Conservation (phyloP, 2,888 invertebrate species). For the Drosophila picticornis region DNA sequence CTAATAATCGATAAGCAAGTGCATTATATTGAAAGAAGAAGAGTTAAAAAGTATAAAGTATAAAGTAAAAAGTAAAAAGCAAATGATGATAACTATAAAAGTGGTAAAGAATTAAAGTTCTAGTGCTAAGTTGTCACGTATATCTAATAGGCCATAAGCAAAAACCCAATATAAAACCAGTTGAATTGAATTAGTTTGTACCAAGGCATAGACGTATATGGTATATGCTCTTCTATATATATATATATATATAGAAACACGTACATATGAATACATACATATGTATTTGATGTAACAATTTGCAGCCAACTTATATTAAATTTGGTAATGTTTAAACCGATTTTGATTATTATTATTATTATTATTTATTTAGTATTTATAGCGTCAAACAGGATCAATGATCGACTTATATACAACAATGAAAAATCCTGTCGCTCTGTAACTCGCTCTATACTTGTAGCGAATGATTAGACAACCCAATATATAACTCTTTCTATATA, state of each 20-base stretch:
- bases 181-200: constrained; percentile 63
- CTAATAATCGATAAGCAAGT: constrained; percentile 69
- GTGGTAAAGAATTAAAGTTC: constrained; percentile 41
- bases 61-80: no score
- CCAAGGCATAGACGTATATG: constrained; percentile 20
- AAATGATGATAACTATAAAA: constrained; percentile 28
- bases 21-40: constrained; percentile 69
- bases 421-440: constrained; percentile 54
- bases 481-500: constrained; percentile 63
- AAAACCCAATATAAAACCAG: constrained; percentile 50
- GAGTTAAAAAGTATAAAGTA: constrained; percentile 16
- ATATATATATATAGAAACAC: not conserved
- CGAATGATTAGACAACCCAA: constrained; percentile 63
- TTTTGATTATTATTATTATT: constrained; percentile 15
- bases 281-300: constrained; percentile 45
- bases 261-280: constrained; percentile 15
- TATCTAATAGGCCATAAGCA: constrained; percentile 72
- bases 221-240: constrained; percentile 20
- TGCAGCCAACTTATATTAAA: constrained; percentile 55
- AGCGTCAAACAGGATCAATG: constrained; percentile 30
- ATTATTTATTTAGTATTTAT: constrained; percentile 43
- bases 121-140: constrained; percentile 71
- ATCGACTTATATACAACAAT: constrained; percentile 43
- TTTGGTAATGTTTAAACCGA: constrained; percentile 38
- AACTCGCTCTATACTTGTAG: constrained; percentile 74